phyloP scores from a whole-genome alignment of 1,140 invertebrate species.

The Arctopsyche grandis region DNA sequence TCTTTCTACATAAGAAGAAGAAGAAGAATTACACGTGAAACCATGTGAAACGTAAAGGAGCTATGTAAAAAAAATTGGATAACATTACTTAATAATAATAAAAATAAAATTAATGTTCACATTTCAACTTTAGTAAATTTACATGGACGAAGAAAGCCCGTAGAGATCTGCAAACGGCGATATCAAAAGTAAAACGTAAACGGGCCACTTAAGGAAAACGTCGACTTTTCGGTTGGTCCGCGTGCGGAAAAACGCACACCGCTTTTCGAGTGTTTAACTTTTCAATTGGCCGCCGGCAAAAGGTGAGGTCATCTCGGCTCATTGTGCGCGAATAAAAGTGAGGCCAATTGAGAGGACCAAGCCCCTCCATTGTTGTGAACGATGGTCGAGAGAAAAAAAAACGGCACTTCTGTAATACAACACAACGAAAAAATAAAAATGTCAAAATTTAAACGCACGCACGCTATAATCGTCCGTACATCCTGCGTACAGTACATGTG shows the following conservation, averaged over 20 bases:
- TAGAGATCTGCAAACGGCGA: too few species aligned
- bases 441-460: neutral
- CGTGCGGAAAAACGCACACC: neutral
- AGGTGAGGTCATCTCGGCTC: neutral
- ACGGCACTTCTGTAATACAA: neutral
- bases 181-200: too few species aligned
- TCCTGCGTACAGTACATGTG: neutral
- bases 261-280: neutral
- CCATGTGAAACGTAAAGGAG: too few species aligned
- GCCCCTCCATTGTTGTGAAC: neutral
- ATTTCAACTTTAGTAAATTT: too few species aligned
- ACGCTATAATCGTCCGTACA: constrained; percentile 4
- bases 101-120: too few species aligned
- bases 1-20: too few species aligned
- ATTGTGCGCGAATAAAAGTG: constrained; percentile 13
- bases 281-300: neutral
- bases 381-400: neutral
- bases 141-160: too few species aligned
- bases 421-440: neutral
- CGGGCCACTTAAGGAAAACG: too few species aligned
- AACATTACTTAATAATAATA: too few species aligned
- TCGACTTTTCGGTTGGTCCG: too few species aligned
- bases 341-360: constrained; percentile 3
- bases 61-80: too few species aligned
- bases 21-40: too few species aligned